Evolutionary conservation across 1,140 invertebrate species (phyloP), one percentile per base, ranked within the genome.

Genomic region (Leptinotarsa undecemlineata): DNA sequence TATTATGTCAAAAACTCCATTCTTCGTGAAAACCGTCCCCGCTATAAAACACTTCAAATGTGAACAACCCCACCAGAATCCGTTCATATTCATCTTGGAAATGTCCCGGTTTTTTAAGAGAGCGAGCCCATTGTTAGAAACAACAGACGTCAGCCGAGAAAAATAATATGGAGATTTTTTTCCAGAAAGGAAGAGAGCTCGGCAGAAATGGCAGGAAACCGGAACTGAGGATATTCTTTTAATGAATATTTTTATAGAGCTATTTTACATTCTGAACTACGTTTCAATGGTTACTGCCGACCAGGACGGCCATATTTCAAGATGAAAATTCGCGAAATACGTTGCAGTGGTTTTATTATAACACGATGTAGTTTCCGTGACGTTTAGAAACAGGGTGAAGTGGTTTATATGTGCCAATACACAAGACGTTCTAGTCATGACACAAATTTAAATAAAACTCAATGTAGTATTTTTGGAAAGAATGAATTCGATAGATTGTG

Each of bases 151-250:
- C 79, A 76, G 63, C 51, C 33, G 48, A 70, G 76, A 62, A 77
- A 74, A 76, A 77, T 78, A 79, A 73, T 76, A 77, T 74, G 66
- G 77, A 66, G 72, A 73, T 81, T 81, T 81, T 81, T 78, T 69
- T 68, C 21, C 67, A 67, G 74, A 76, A 71, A 72, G 79, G 75
- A 78, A 78, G 77, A 74, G 76, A 63, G 67, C 51, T 74, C 66
- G 74, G 73, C 68, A 80, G 64, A 78, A 81, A 81, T 79, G 76
- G 73, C 80, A 79, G 80, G 80, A 80, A 80, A 78, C 79, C 77
- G 80, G 79, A 81, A 81, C 75, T 74, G 69, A 76, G 74, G 75
- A 79, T 80, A 77, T 80, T 77, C 79, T 79, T 79, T 81, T 76
- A 76, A 73, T 68, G 79, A 80, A 80, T 79, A 81, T 81, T 81